phyloP scores from a whole-genome alignment of 2,888 invertebrate species.

The Nemoura dubitans region DNA sequence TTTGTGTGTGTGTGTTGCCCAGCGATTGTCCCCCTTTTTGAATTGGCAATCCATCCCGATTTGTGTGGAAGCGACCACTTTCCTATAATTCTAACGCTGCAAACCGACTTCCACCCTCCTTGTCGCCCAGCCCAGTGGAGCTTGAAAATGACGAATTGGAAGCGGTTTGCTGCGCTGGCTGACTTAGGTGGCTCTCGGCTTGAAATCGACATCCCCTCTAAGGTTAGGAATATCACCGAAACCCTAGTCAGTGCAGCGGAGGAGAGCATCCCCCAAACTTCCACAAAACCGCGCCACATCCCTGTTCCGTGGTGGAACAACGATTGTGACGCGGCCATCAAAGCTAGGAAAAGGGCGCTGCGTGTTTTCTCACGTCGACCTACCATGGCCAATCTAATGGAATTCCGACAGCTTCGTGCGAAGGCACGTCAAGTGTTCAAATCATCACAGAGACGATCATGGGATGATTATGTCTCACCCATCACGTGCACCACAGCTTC shows the following conservation, averaged over 20 bases:
- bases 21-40: background rate
- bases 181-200: too few relatives aligned
- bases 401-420: too few relatives aligned
- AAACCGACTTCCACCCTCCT: too few relatives aligned
- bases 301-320: conserved; percentile 38
- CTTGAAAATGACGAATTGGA: too few relatives aligned
- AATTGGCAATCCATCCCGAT: background rate
- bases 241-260: background rate
- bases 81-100: background rate
- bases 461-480: too few relatives aligned
- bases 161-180: too few relatives aligned
- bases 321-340: conserved; percentile 7
- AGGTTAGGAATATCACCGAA: too few relatives aligned
- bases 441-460: too few relatives aligned
- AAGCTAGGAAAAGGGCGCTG: background rate
- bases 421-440: too few relatives aligned
- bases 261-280: background rate
- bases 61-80: background rate
- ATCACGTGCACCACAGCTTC: background rate
- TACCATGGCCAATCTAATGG: background rate
- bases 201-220: too few relatives aligned
- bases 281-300: background rate
- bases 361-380: background rate
- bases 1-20: background rate
- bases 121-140: too few relatives aligned